Percentiles rank a stretch among this genome's conserved stretches.
phyloP scores from a whole-genome alignment of 53 echinoderm and acorn worm genomes.

The Echinometra lucunter region DNA sequence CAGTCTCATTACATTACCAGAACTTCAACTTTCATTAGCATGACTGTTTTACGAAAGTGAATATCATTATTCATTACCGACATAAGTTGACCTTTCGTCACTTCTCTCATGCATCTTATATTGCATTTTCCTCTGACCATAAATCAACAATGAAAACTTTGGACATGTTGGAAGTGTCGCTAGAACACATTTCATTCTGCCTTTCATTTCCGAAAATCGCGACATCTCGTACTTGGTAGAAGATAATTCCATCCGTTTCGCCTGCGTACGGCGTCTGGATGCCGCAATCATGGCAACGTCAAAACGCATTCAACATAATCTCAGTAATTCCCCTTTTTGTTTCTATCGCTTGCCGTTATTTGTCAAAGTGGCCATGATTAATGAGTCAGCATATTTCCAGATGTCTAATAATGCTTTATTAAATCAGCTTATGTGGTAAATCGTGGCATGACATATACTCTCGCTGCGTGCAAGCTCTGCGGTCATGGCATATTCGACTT shows the following conservation, averaged over 20 bases:
- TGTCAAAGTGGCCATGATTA: conserved; percentile 55
- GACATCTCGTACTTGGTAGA: not conserved
- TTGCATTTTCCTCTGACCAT: not conserved
- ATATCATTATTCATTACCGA: conserved; percentile 2
- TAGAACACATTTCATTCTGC: not conserved
- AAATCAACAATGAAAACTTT: not conserved
- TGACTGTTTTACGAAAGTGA: conserved; percentile 15
- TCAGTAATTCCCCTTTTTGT: conserved; percentile 1
- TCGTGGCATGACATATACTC: not conserved
- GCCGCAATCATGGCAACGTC: conserved; percentile 26
- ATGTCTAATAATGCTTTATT: conserved; percentile 63
- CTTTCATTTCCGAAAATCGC: conserved; percentile 8
- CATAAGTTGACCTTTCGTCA: conserved; percentile 7
- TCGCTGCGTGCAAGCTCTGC: not conserved
- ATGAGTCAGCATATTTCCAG: conserved; percentile 59
- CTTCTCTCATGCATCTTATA: not conserved
- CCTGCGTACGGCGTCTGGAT: not conserved
- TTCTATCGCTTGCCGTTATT: conserved; percentile 34
- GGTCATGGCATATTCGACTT: conserved; percentile 14
- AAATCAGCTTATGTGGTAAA: conserved; percentile 52
- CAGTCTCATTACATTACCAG: too few species aligned
- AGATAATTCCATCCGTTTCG: conserved; percentile 27
- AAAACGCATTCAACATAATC: conserved; percentile 36
- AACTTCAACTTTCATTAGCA: too few species aligned
- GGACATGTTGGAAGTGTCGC: not conserved